A percentile compares a stretch with the other conserved stretches of the same genome.
Conservation (phyloP, 2,113 vertebrate species). For the Peucedramus taeniatus region DNA sequence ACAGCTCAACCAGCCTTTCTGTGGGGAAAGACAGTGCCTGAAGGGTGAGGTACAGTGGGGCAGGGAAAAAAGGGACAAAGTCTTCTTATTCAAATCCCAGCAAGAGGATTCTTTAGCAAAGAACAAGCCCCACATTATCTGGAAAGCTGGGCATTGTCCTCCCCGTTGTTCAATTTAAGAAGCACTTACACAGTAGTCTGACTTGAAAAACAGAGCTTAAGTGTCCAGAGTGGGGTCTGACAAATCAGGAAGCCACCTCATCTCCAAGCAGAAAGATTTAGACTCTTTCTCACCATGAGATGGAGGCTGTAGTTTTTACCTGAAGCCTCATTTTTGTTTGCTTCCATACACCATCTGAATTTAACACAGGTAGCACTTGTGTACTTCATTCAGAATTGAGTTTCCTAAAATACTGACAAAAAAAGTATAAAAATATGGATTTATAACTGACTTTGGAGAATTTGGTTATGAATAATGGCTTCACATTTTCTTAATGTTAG, state of each 20-base stretch:
- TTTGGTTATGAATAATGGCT: not conserved
- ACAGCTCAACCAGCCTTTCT: not conserved
- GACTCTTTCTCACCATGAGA: not conserved
- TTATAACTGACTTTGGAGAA: not conserved
- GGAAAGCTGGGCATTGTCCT: not conserved
- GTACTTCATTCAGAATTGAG: not conserved
- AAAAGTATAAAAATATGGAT: not conserved
- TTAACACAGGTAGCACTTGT: not conserved
- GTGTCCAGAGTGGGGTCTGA: not conserved
- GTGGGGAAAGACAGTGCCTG: rapidly evolving
- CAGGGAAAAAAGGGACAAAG: not conserved
- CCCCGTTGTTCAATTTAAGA: not conserved
- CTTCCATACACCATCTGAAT: not conserved
- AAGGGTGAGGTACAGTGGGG: not conserved
- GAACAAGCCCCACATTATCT: not conserved
- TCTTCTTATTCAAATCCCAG: not conserved
- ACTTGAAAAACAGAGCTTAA: not conserved
- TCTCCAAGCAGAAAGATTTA: not conserved
- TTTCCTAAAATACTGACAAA: not conserved
- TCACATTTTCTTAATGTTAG: not conserved
- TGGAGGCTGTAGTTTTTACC: not conserved
- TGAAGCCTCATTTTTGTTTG: not conserved
- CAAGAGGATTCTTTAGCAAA: not conserved
- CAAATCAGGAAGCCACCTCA: not conserved
- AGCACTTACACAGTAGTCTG: not conserved